Evolutionary conservation across 2,797 vertebrate species (phyloP), one percentile per base, ranked within the genome.

Genomic region (Bradypodion ventrale): DNA sequence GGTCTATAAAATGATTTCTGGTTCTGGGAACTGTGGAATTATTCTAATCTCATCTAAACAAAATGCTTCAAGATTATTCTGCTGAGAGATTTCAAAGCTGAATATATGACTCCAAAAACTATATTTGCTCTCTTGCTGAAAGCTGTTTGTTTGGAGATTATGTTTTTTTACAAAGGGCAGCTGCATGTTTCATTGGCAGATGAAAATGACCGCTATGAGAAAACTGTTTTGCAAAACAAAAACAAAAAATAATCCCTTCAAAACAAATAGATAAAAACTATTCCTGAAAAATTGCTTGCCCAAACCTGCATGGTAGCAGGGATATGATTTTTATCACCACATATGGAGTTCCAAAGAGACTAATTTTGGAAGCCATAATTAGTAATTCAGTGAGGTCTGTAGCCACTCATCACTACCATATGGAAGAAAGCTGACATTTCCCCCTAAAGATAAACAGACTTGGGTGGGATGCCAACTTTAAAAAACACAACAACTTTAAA

Each of bases 401-500:
- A 91, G 65, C 40, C 84, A 81, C 68, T 65, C 83, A 74, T 77
- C 62, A 79, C 13, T 27, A 86, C 40, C 8, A 81, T 80, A 68
- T 76, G 86, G 82, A 73, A 87, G 56, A 90, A 92, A 90, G 85
- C 60, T 80, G 80, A n/a, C n/a, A n/a, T n/a, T n/a, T n/a, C n/a
- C n/a, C n/a, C n/a, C n/a, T n/a, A n/a, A n/a, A n/a, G n/a, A n/a
- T n/a, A 91, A 87, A 89, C 70, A 78, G 77, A 72, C 82, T 85
- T n/a, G 76, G 83, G 62, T 0, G 1, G 60, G 32, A 83, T 81
- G 65, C 78, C 81, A 90, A 49, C 76, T 79, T 89, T 88, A 80
- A 85, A 91, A n/a, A 92, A 81, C 42, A 89, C 90, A 89, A 74
- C 68, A 83, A 25, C 60, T 82, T 74, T 89, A 90, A 92, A 89